Conservation (phyloP, 2,113 vertebrate species). For the Willisornis vidua region DNA sequence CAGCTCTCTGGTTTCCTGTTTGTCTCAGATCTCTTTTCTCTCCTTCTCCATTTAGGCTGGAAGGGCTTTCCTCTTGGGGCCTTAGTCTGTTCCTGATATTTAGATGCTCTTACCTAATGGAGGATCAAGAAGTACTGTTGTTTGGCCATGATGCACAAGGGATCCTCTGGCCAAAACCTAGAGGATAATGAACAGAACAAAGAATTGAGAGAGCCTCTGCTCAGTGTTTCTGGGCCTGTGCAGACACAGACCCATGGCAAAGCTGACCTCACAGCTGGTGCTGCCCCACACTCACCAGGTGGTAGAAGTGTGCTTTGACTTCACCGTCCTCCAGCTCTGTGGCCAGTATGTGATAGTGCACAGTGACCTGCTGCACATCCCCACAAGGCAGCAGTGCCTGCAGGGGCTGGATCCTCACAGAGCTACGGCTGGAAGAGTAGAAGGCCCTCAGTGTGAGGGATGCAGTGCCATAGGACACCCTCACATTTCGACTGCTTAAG, state of each 20-base stretch:
- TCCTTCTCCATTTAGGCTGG: neutral
- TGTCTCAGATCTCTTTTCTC: neutral
- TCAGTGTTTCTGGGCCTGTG: neutral
- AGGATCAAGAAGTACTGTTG: neutral
- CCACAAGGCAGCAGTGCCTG: neutral
- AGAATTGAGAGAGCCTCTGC: neutral
- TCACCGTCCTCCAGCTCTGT: neutral
- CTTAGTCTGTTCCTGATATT: neutral
- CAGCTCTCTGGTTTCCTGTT: neutral
- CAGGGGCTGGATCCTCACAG: slow-evolving; percentile 16
- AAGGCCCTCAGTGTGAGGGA: neutral
- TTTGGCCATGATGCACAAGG: slow-evolving; percentile 32
- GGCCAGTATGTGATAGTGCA: neutral
- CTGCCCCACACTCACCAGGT: slow-evolving; percentile 35
- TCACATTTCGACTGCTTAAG: accelerated
- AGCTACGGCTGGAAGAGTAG: slow-evolving; percentile 49
- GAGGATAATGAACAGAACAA: neutral
- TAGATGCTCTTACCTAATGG: neutral
- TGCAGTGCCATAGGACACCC: neutral
- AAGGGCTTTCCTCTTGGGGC: neutral
- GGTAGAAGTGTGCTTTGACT: neutral
- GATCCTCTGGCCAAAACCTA: slow-evolving; percentile 58
- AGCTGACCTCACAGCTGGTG: accelerated
- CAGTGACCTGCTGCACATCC: neutral
- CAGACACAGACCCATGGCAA: accelerated